These are phyloP conservation scores for Caenorhabditis elegans DNA, from an alignment of 1,140 invertebrate species.

Conservation along the genomic window WBcel235 BX284605.5:11034501-11035000, in stretches of 20 bases:
- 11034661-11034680: no score
- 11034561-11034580: no score
- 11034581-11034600: no score
- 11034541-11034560: no score
- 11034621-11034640: no score
- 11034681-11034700: no score
- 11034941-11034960: constrained; percentile 16
- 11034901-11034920: constrained; percentile 3
- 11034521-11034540: no score
- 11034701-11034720: no score
- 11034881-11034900: not conserved
- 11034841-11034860: constrained; percentile 5
- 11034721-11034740: no score
- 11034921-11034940: constrained; percentile 25
- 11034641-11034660: no score
- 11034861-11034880: not conserved
- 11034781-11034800: constrained; percentile 12
- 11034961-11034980: not conserved
- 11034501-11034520: no score
- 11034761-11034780: not conserved
- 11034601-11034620: no score
- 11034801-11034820: not conserved
- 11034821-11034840: not conserved
- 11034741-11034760: constrained; percentile 8
- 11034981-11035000: not conserved